phyloP scores from a whole-genome alignment of 2,888 invertebrate genomes.

The Atethmia centrago region DNA sequence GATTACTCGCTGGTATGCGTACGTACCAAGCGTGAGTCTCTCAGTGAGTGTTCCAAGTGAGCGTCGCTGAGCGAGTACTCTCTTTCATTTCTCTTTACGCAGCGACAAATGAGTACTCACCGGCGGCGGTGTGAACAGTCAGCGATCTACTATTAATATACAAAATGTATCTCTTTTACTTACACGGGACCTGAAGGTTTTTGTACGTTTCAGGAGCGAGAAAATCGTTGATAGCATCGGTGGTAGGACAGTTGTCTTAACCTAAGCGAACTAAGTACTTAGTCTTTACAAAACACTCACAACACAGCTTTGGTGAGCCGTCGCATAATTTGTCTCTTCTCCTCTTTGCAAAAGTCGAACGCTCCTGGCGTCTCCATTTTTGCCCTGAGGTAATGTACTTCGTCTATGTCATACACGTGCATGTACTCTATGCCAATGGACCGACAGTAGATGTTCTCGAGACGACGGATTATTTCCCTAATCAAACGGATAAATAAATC shows the following conservation, averaged over 20 bases:
- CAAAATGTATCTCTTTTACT: not conserved
- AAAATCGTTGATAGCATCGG: not conserved
- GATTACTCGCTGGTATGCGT: too few relatives aligned
- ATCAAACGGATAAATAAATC: not conserved
- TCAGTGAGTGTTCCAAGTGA: too few relatives aligned
- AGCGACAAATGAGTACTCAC: not conserved
- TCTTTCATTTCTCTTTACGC: not conserved
- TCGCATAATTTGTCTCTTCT: constrained; percentile 92
- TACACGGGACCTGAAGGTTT: too few relatives aligned
- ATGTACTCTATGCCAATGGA: constrained; percentile 94
- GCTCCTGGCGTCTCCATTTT: constrained; percentile 92
- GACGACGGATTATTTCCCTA: constrained; percentile 92
- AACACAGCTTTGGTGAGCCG: constrained; percentile 93
- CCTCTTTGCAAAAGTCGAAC: constrained; percentile 90
- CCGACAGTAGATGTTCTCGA: constrained; percentile 93
- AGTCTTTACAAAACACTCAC: constrained; percentile 73
- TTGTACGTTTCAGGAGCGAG: not conserved
- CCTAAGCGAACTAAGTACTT: not conserved
- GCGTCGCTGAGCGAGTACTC: too few relatives aligned
- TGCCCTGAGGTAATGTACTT: constrained; percentile 92
- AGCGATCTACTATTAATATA: not conserved
- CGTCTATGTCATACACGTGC: constrained; percentile 93
- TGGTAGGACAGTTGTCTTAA: not conserved
- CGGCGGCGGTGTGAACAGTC: not conserved
- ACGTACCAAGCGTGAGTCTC: too few relatives aligned